phyloP scores from a whole-genome alignment of 2,888 invertebrate genomes.

The Melanotus villosus region DNA sequence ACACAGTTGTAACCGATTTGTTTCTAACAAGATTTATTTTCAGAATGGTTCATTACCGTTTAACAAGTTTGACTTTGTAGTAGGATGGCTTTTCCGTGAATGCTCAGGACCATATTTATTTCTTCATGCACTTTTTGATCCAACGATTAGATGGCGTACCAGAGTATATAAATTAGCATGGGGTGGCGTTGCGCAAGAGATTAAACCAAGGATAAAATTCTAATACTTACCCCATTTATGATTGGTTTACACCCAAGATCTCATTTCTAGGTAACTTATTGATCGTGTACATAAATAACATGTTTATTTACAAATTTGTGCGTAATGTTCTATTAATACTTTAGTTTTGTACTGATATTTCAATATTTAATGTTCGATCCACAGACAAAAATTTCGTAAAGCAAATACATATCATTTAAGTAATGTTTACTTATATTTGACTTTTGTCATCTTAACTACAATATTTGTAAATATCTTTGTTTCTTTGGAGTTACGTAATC shows the following conservation, averaged over 20 bases:
- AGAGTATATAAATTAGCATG: constrained; percentile 92
- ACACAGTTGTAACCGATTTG: too few species aligned
- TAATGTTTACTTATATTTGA: constrained; percentile 23
- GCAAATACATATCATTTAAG: constrained; percentile 46
- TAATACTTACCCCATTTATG: constrained; percentile 58
- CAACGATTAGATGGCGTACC: constrained; percentile 94
- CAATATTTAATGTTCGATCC: neutral
- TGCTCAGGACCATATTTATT: constrained; percentile 91
- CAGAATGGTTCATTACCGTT: constrained; percentile 94
- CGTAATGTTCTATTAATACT: too few species aligned
- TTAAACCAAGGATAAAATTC: constrained; percentile 82
- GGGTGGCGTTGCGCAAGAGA: constrained; percentile 95
- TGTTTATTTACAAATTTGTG: constrained; percentile 20
- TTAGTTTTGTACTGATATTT: constrained; percentile 25
- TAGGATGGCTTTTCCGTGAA: constrained; percentile 96
- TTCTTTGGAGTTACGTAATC: neutral
- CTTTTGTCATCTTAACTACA: constrained; percentile 17
- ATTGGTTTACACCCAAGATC: constrained; percentile 33
- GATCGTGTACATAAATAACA: constrained; percentile 19
- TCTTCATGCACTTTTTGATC: constrained; percentile 87
- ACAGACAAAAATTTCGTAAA: constrained; percentile 3
- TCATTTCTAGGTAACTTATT: constrained; percentile 38
- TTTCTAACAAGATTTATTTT: constrained; percentile 54
- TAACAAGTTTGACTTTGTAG: constrained; percentile 93
- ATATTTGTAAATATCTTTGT: neutral